phyloP scores from a whole-genome alignment of 2,888 invertebrate species.

The Athalia rosae region DNA sequence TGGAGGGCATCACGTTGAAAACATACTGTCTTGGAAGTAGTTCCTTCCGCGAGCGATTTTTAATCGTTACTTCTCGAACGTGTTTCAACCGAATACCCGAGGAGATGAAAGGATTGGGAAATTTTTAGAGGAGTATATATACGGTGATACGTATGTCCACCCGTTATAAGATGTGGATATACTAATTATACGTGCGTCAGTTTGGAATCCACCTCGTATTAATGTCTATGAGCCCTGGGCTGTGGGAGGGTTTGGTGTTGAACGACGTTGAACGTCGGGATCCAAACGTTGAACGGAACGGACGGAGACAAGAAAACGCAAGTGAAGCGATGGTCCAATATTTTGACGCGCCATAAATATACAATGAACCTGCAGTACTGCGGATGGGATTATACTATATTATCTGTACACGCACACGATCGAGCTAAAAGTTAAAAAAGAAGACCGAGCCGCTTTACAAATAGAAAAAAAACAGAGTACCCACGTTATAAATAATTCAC shows the following conservation, averaged over 20 bases:
- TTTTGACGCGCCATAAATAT: conserved; percentile 55
- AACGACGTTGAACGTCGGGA: conserved; percentile 20
- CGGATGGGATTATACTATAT: neutral
- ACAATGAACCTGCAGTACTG: conserved; percentile 4
- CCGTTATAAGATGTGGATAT: conserved; percentile 60
- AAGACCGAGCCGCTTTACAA: conserved; percentile 1
- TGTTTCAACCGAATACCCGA: neutral
- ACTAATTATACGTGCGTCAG: conserved; percentile 64
- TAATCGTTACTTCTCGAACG: neutral
- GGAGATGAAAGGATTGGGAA: neutral
- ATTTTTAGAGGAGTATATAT: neutral
- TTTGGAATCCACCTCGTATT: conserved; percentile 58
- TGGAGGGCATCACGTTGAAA: too few relatives aligned
- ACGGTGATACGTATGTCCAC: conserved; percentile 50
- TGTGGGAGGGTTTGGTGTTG: conserved; percentile 58
- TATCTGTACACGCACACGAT: neutral
- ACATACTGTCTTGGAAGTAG: neutral
- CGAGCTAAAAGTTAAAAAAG: conserved; percentile 1
- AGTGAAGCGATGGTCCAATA: conserved; percentile 51
- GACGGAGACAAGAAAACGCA: conserved; percentile 10
- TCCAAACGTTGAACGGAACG: conserved; percentile 18
- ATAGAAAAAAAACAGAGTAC: conserved; percentile 24
- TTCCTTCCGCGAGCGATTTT: neutral
- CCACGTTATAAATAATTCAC: conserved; percentile 15
- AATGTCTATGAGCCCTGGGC: conserved; percentile 59